Evolutionary conservation across 2,888 invertebrate species (phyloP).

Genomic region (Malthinus seriepunctatus): DNA sequence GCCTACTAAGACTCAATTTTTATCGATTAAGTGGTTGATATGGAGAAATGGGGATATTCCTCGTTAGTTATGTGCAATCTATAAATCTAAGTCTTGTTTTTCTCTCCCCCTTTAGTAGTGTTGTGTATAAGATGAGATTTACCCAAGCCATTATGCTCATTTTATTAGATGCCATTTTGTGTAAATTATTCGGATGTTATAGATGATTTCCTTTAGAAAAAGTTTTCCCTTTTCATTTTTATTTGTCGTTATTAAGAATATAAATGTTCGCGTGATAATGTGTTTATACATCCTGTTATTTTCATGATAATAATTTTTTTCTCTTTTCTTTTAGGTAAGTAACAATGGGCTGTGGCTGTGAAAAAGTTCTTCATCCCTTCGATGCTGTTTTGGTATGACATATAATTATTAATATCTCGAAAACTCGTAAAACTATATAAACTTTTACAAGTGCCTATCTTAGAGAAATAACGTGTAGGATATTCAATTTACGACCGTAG

Average conservation of each 20-base stretch:
- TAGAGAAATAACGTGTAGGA: not conserved
- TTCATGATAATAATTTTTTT: conserved; percentile 8
- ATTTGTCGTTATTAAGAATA: conserved; percentile 16
- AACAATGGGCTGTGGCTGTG: not conserved
- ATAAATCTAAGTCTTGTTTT: conserved; percentile 16
- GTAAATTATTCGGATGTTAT: conserved; percentile 12
- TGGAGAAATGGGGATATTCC: not conserved
- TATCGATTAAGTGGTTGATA: not conserved
- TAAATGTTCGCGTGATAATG: not conserved
- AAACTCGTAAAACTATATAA: not conserved
- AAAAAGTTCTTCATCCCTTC: conserved; percentile 1
- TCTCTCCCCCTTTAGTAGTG: conserved; percentile 14
- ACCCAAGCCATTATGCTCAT: conserved; percentile 19
- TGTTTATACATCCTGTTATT: not conserved
- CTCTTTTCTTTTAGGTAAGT: conserved; percentile 29
- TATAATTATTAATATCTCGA: conserved; percentile 3
- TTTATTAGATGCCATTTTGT: conserved; percentile 28
- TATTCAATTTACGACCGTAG: too few relatives aligned
- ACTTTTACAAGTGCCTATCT: not conserved
- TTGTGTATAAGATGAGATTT: conserved; percentile 8
- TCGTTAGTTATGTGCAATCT: conserved; percentile 12
- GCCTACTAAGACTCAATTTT: too few relatives aligned
- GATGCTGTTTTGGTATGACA: not conserved
- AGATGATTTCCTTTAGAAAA: conserved; percentile 26
- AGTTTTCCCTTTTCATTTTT: conserved; percentile 21